These are phyloP conservation scores for Amphiprion percula DNA, from an alignment of 2,113 vertebrate genomes.

Conservation along the genomic window DNA sequence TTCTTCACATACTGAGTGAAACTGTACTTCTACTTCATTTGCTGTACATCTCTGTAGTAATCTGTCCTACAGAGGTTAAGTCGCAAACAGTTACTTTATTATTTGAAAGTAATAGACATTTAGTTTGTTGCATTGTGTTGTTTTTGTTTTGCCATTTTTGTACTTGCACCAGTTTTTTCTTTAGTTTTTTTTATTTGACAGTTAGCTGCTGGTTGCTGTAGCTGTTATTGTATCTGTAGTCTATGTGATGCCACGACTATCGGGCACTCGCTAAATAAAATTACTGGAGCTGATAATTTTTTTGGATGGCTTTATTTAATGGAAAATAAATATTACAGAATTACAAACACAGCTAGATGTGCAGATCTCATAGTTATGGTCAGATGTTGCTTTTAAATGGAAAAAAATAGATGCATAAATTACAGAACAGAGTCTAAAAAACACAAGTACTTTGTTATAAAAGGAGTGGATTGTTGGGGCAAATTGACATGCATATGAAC, in stretches of 20 bases:
- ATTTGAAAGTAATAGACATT: slow-evolving; percentile 9
- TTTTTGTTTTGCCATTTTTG: slow-evolving; percentile 31
- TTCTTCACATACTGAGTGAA: slow-evolving; percentile 14
- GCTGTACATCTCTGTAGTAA: slow-evolving; percentile 5
- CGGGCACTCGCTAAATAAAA: slow-evolving; percentile 19
- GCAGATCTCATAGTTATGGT: neutral
- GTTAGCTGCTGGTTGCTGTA: slow-evolving; percentile 54
- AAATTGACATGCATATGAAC: no score
- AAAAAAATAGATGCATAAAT: no score
- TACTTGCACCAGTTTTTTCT: slow-evolving; percentile 38
- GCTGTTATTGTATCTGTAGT: slow-evolving; percentile 38
- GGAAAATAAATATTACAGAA: neutral
- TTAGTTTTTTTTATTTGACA: slow-evolving; percentile 27
- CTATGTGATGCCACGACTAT: slow-evolving; percentile 6
- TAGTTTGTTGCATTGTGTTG: slow-evolving; percentile 21
- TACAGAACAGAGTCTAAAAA: no score
- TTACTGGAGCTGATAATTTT: neutral
- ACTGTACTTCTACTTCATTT: slow-evolving; percentile 16
- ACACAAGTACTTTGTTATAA: no score
- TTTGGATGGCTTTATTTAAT: neutral
- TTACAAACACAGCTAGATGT: neutral
- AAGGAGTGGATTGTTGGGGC: no score
- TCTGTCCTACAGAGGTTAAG: neutral
- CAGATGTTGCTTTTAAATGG: neutral
- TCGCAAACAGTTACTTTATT: slow-evolving; percentile 14